These are phyloP conservation scores for Triplophysa tibetana DNA, from an alignment of 2,113 vertebrate genomes.

Conservation along the genomic window DNA sequence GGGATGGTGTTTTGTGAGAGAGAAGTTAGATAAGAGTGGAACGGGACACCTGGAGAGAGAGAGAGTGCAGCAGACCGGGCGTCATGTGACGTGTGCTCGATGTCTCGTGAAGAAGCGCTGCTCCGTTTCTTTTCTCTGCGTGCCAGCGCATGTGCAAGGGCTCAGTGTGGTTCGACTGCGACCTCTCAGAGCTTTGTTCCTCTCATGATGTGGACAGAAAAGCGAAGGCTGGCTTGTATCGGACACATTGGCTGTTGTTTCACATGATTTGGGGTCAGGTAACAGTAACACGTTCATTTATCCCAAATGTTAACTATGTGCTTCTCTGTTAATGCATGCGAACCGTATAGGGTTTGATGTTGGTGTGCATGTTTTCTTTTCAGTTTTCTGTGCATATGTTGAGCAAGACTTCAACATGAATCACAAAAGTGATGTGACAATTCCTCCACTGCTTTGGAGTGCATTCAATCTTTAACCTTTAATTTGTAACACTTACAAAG, in stretches of 20 bases:
- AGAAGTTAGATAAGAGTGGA: background rate
- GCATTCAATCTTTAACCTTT: background rate
- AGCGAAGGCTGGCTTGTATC: background rate
- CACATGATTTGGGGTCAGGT: background rate
- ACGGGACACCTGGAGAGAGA: conserved; percentile 16
- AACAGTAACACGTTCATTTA: background rate
- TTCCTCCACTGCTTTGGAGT: conserved; percentile 23
- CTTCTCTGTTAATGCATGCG: background rate
- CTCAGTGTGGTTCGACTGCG: background rate
- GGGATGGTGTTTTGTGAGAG: background rate
- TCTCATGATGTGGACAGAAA: background rate
- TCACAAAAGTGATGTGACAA: background rate
- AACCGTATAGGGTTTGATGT: background rate
- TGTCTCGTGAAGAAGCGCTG: conserved; percentile 23
- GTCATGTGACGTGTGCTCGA: conserved; percentile 16
- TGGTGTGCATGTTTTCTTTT: conserved; percentile 10
- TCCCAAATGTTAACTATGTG: background rate
- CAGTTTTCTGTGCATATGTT: background rate
- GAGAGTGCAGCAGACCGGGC: conserved; percentile 4
- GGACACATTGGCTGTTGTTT: background rate
- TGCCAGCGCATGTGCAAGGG: background rate
- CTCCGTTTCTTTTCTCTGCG: background rate
- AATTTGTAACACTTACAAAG: background rate
- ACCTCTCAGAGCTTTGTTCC: background rate
- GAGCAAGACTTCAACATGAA: conserved; percentile 3